A percentile compares a stretch with the other conserved stretches of the same genome.
Conservation (phyloP, 64 coral and sea anemone species). For the Montipora foliosa region DNA sequence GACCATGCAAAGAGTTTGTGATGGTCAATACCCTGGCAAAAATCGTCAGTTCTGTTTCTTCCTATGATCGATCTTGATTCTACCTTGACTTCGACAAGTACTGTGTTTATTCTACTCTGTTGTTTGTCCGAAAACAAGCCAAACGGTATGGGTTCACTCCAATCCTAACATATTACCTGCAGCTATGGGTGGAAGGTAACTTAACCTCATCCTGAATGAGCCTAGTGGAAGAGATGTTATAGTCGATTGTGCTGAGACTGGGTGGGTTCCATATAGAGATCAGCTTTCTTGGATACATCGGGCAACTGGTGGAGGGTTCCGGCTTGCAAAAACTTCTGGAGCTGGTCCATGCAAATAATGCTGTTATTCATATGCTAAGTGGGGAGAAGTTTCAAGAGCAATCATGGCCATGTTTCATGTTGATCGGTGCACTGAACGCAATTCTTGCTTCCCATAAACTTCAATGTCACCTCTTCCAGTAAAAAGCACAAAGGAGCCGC, state of each 20-base stretch:
- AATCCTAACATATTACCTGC: constrained; percentile 37
- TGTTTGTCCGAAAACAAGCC: constrained; percentile 16
- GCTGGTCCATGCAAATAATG: too few species aligned
- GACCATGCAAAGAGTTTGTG: constrained; percentile 58
- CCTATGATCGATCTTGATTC: too few species aligned
- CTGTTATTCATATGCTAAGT: constrained; percentile 46
- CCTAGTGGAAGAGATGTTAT: constrained; percentile 7
- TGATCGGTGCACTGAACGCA: constrained; percentile 20
- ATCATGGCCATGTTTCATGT: constrained; percentile 20
- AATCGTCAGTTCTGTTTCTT: constrained; percentile 40
- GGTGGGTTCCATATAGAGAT: too few species aligned
- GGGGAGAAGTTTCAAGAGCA: constrained; percentile 40
- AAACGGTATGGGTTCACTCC: too few species aligned
- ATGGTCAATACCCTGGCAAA: constrained; percentile 22
- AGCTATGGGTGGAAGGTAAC: constrained; percentile 4
- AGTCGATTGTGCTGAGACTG: background rate
- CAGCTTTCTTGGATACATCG: constrained; percentile 61
- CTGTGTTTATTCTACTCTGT: constrained; percentile 43
- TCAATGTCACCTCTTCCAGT: constrained; percentile 6
- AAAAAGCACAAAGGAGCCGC: background rate
- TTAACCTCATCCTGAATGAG: constrained; percentile 36
- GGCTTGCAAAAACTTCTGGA: constrained; percentile 61
- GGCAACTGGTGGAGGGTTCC: constrained; percentile 59
- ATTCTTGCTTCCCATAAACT: constrained; percentile 19
- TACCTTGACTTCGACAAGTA: background rate